Base-by-base conservation (phyloP, 2,113 vertebrate genomes). In the Hippocampus barbouri region DNA sequence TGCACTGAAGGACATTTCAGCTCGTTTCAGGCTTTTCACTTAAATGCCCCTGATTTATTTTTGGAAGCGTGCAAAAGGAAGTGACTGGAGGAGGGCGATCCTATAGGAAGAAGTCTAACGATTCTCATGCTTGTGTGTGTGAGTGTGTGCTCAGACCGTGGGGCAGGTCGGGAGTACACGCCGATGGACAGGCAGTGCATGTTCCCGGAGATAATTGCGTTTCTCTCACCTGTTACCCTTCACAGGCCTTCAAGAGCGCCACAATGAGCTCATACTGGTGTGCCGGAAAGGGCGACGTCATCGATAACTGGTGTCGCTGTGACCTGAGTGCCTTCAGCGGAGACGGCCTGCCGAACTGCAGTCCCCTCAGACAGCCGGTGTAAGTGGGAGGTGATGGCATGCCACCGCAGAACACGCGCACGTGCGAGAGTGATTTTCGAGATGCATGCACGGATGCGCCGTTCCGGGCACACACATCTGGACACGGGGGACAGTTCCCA, bases 211-310 rank as follows among this genome's bases (percentile, higher is more conserved):
- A 89, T 93, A 92, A 93, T 90, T 91, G 87, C 89, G 77, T 92
- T 90, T 91, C 86, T 91, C 85, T 90, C 91, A 91, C 90, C 90
- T 88, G 81, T 73, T 85, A 85, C 78, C 77, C 83, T 88, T 85
- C 75, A 69, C 92, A 98, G 96, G 95, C 94, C 85, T 95, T 98
- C 93, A 96, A 88, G 90, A 96, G 90, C 47, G 96, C 96, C 74
- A 93, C 97, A 81, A 98, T 98, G 97, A 99, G 97, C 91, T 97
- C 95, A 82, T 97, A 97, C 89, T 99, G 97, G 97, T 99, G 97
- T 87, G 96, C 94, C 0, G 97, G 97, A 82, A 98, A 96, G 90
- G 97, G 97, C 70, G 97, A 98, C 79, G 97, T 99, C 88, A 95
- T 99, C 64, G 96, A 97, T 82, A 97, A 99, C 93, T 99, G 97